Conservation (phyloP, 2,888 invertebrate genomes). For the Metalampra italica region DNA sequence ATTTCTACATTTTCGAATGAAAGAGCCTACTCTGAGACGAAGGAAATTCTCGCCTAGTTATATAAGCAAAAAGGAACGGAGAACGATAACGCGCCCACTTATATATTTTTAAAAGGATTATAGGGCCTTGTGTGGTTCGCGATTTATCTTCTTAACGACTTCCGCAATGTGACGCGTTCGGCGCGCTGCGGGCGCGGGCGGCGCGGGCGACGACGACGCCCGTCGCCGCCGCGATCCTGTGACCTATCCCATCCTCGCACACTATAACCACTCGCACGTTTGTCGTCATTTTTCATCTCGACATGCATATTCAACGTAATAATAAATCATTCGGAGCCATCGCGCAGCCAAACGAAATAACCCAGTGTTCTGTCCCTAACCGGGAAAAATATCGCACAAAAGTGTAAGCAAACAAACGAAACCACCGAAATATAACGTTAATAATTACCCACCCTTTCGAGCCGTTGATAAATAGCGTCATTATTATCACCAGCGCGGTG, state of each 20-base stretch:
- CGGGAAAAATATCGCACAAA: constrained; percentile 58
- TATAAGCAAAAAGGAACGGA: constrained; percentile 28
- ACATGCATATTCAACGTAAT: constrained; percentile 76
- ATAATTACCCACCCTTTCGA: constrained; percentile 74
- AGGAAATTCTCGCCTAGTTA: constrained; percentile 21
- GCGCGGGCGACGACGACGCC: not conserved
- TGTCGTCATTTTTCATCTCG: constrained; percentile 74
- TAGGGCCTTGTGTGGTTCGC: constrained; percentile 50
- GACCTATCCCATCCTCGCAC: constrained; percentile 38
- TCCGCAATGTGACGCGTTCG: constrained; percentile 53
- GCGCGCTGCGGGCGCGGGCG: constrained; percentile 20
- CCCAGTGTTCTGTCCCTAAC: constrained; percentile 60
- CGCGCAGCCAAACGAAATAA: constrained; percentile 61
- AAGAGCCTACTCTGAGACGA: not conserved
- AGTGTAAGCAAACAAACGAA: constrained; percentile 67
- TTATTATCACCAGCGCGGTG: constrained; percentile 70
- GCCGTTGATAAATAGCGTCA: constrained; percentile 73
- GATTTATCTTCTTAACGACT: constrained; percentile 72
- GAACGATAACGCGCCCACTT: constrained; percentile 39
- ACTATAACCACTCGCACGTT: constrained; percentile 49
- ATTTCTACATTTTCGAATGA: not conserved
- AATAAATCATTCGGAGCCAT: constrained; percentile 71
- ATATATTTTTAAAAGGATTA: constrained; percentile 60
- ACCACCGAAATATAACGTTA: constrained; percentile 66
- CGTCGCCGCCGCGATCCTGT: constrained; percentile 6